A percentile compares a stretch with the other conserved stretches of the same genome.
These are phyloP conservation scores for Darevskia nairensis DNA, from an alignment of 2,797 vertebrate species.

Conservation along the genomic window DNA sequence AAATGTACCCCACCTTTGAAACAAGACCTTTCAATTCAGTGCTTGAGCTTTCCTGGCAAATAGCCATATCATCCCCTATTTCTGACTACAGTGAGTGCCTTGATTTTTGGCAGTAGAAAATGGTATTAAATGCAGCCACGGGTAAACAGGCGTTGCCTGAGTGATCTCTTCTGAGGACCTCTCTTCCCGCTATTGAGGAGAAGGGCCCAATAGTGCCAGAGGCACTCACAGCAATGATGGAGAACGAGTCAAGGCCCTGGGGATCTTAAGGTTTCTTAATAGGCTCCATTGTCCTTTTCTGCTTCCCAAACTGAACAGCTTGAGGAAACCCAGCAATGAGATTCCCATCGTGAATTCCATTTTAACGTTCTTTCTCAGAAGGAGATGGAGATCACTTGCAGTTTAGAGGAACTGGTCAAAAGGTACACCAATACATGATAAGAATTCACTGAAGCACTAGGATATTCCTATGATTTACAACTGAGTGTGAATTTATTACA, in stretches of 20 bases:
- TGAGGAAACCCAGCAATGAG: not conserved
- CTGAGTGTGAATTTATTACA: not conserved
- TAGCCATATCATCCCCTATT: not conserved
- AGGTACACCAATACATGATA: not conserved
- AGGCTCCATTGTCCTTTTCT: not conserved
- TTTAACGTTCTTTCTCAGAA: not conserved
- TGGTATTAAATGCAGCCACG: not conserved
- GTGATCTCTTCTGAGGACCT: not conserved
- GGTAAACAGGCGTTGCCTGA: not conserved
- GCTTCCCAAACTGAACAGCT: conserved; percentile 5
- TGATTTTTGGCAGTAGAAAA: conserved; percentile 63
- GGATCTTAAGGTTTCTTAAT: conserved; percentile 5
- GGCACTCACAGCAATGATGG: not conserved
- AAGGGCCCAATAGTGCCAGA: not conserved
- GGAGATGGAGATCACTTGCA: not conserved
- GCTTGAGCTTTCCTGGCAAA: not conserved
- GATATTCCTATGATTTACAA: not conserved
- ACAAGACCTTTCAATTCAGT: not conserved
- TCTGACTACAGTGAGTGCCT: not conserved
- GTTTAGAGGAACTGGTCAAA: not conserved
- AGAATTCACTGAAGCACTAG: not conserved
- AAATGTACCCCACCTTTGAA: not conserved
- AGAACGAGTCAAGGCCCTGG: not conserved
- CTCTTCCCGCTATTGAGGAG: not conserved
- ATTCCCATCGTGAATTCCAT: not conserved